Base-by-base conservation (phyloP, 2,888 invertebrate genomes). In the Tetramorium bicarinatum region DNA sequence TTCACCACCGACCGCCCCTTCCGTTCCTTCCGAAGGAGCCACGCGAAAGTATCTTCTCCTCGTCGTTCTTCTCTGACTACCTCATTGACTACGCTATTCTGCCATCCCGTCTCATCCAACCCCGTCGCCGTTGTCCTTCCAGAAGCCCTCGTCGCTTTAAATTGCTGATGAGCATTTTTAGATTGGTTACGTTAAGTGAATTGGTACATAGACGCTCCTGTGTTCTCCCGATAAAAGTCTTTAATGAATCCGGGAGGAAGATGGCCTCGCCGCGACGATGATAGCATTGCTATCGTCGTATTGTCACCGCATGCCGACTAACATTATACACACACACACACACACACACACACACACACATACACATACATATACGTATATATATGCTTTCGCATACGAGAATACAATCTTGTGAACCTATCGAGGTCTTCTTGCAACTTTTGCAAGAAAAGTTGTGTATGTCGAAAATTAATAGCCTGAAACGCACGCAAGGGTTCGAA, bases 161-260 rank as follows among this genome's bases (percentile, higher is more conserved):
- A 94, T 94, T 95, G 94, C 94, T 94, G 94, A 95, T 95, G 94
- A 94, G 94, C 93, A 94, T 94, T 94, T 94, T 94, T 93, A 94
- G 93, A 94, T 94, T 94, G 94, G 94, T 93, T 92, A 92, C 93
- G 93, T 94, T 94, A 94, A 94, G 94, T 94, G 94, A 93, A 94
- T 94, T 94, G 94, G 93, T 94, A 94, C 93, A 94, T 93, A 92
- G 92, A 91, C 92, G 91, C 91, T 92, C 85, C 92, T 93, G 94
- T 94, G 93, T 94, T 94, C 93, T 92, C 89, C 91, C 93, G 94
- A 94, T 94, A 94, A 94, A 94, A 92, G 92, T 90, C 87, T 92
- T 91, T 91, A 92, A 91, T 91, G 91, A 91, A 92, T 91, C 91
- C 91, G 77, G 82, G 62, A 83, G 86, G 86, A 91, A 86, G 90